Evolutionary conservation across 2,113 vertebrate genomes (phyloP), one percentile per base, ranked within the genome.

Genomic region (Poicephalus meyeri): DNA sequence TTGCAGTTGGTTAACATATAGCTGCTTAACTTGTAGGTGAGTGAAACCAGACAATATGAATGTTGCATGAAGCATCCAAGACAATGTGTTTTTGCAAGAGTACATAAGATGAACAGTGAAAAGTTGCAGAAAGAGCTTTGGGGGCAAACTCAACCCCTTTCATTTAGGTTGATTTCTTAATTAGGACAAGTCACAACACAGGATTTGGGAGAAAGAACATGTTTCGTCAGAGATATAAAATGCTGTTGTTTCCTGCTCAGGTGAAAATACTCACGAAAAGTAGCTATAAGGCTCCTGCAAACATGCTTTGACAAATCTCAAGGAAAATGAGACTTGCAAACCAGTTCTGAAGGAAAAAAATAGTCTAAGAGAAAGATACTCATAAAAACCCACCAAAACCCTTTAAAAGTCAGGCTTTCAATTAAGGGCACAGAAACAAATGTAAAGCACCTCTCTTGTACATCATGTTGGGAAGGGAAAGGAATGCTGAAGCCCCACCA

Each of bases 321-420:
- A 31, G 64, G 71, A 46, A 87, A 85, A 80, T 24, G 10, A 80
- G 10, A 17, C 7, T 37, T n/a, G 10, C 1, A 70, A 84, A 85
- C 2, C 10, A 23, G 74, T 50, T 64, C 7, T 50, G 50, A 68
- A 91, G 73, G 55, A 1, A 4, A 39, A 41, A 68, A 25, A 33
- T 37, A 71, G 13, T 16, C n/a, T 35, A n/a, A 49, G 11, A 88
- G 21, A 44, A 61, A 70, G 13, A 41, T 2, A 49, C 6, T 24
- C 10, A 24, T 20, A 3, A 58, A 89, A 90, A 28, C 1, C 9
- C 33, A 8, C 19, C 6, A 26, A 55, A 71, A 0, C 2, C 0
- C 7, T 76, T 69, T 29, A 74, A 35, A 3, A 47, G 3, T 37
- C 28, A 42, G 47, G 7, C 11, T 72, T 86, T 80, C 76, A 50